Conservation (phyloP, 2,113 vertebrate species). For the Ornithorhynchus anatinus region DNA sequence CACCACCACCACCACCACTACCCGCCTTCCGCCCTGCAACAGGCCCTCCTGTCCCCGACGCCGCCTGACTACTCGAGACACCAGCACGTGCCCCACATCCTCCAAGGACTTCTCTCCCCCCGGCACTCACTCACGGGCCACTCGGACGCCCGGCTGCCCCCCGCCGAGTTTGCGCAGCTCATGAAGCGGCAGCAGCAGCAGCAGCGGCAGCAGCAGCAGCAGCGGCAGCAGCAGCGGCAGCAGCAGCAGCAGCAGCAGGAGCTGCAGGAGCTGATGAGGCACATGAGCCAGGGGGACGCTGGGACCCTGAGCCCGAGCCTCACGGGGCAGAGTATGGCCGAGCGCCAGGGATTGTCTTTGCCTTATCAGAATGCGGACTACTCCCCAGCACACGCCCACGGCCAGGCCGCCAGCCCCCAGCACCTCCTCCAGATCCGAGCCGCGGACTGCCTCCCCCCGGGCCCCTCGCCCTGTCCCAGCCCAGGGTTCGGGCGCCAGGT, state of each 20-base stretch:
- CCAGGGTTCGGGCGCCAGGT: constrained; percentile 67
- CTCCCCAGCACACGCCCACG: constrained; percentile 74
- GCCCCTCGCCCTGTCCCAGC: constrained; percentile 1
- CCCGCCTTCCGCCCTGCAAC: constrained; percentile 88
- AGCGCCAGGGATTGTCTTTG: constrained; percentile 69
- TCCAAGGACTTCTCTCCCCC: constrained; percentile 95
- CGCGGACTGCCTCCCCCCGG: constrained; percentile 76
- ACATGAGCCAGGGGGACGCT: constrained; percentile 85
- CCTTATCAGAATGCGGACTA: constrained; percentile 75
- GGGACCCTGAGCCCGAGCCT: constrained; percentile 59
- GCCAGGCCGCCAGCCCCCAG: constrained; percentile 82
- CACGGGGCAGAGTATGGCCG: constrained; percentile 58
- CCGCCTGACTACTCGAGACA: constrained; percentile 88
- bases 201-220: constrained; percentile 70
- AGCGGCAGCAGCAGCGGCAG: constrained; percentile 76
- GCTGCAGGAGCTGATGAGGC: constrained; percentile 87
- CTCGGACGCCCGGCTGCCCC: constrained; percentile 87
- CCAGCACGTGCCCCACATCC: constrained; percentile 92
- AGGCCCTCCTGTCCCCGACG: constrained; percentile 94
- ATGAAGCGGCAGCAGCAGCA: constrained; percentile 85
- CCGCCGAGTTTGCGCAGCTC: constrained; percentile 88
- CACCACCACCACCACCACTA: constrained; percentile 74
- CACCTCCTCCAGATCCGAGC: constrained; percentile 91
- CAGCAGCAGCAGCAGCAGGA: constrained; percentile 82
- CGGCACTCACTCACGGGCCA: constrained; percentile 95